These are phyloP conservation scores for Cynopterus sphinx DNA, from an alignment of 2,797 vertebrate species.

Conservation along the genomic window DNA sequence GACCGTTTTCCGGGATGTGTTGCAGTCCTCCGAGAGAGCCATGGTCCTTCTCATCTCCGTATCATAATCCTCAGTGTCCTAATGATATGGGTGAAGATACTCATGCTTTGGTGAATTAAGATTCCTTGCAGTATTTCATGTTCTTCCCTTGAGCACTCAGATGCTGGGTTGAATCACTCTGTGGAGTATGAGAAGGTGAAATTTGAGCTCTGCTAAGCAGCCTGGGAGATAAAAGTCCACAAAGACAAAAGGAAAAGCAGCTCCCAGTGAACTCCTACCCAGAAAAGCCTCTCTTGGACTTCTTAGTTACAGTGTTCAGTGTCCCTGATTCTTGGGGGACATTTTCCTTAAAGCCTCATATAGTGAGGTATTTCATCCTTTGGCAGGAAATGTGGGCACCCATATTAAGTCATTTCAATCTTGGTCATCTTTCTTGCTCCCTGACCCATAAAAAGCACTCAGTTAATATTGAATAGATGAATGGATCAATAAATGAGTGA, in stretches of 20 bases:
- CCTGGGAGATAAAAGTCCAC: constrained; percentile 82
- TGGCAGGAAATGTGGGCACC: background rate
- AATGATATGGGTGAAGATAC: constrained; percentile 66
- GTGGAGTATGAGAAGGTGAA: constrained; percentile 61
- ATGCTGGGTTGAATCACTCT: constrained; percentile 62
- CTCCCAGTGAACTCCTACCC: too few species aligned
- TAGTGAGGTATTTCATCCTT: background rate
- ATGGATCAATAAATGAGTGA: background rate
- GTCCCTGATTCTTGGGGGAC: background rate
- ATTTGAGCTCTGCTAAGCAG: constrained; percentile 70
- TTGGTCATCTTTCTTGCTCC: background rate
- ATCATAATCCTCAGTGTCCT: constrained; percentile 33
- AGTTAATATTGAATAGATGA: background rate
- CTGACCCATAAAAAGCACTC: background rate
- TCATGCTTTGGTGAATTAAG: constrained; percentile 45
- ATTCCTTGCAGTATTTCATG: constrained; percentile 70
- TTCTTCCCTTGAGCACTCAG: constrained; percentile 64
- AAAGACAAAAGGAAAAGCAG: constrained; percentile 33
- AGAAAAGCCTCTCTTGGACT: background rate
- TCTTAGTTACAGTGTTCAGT: background rate
- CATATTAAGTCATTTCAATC: background rate
- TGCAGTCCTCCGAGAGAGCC: background rate
- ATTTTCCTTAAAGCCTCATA: background rate
- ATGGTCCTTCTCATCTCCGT: background rate
- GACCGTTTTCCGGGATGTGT: constrained; percentile 6